Percentiles rank a stretch among this genome's conserved stretches.
Evolutionary conservation across 2,797 vertebrate genomes (phyloP).

Genomic region (Takifugu ocellatus): DNA sequence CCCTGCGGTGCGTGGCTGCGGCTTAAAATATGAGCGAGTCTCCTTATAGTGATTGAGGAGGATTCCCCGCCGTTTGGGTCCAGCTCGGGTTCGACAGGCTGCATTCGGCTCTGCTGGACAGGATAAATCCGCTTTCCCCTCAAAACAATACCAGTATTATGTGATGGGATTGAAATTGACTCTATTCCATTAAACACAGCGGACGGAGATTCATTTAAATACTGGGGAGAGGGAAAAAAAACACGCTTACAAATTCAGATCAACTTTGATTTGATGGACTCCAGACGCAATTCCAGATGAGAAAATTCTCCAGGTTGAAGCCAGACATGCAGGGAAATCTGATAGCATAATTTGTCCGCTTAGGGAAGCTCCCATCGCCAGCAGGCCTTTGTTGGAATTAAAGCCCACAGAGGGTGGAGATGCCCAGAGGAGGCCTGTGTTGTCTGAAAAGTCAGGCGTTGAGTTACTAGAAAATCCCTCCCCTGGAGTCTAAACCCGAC

Average conservation of each 20-base stretch:
- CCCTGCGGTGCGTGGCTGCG: constrained; percentile 72
- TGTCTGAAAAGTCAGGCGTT: constrained; percentile 60
- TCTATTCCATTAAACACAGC: constrained; percentile 24
- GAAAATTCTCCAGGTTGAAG: constrained; percentile 35
- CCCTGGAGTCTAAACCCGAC: constrained; percentile 45
- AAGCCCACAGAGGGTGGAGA: constrained; percentile 59
- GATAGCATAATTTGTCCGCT: constrained; percentile 90
- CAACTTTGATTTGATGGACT: constrained; percentile 49
- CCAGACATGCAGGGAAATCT: constrained; percentile 66
- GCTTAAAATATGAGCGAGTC: constrained; percentile 84
- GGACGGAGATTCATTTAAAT: constrained; percentile 32
- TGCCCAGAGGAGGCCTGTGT: constrained; percentile 51
- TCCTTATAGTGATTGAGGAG: constrained; percentile 85
- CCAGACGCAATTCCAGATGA: constrained; percentile 58
- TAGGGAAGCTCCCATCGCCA: constrained; percentile 75
- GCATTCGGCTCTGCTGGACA: constrained; percentile 78
- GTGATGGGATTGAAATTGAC: constrained; percentile 7
- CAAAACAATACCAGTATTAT: constrained; percentile 19
- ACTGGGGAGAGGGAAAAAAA: constrained; percentile 23
- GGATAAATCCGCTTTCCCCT: constrained; percentile 74
- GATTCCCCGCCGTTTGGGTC: constrained; percentile 82
- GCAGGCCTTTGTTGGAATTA: constrained; percentile 77
- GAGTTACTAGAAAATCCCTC: constrained; percentile 62
- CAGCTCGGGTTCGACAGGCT: constrained; percentile 75
- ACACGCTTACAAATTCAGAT: constrained; percentile 34